phyloP scores from a whole-genome alignment of 2,113 vertebrate species.

The Prolemur simus region DNA sequence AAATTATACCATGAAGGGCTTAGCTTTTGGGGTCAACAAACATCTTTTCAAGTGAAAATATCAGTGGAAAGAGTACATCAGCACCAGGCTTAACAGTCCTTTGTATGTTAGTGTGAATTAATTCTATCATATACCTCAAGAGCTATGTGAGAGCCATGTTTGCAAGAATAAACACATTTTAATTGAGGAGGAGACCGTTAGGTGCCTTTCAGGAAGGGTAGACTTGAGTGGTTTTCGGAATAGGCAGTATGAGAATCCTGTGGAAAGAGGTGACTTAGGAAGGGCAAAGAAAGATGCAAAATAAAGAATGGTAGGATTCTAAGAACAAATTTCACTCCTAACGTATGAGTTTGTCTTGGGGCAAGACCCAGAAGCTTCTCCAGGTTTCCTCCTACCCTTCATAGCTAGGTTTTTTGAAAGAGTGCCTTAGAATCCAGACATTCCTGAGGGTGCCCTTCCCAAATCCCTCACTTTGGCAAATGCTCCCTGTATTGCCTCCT shows the following conservation, averaged over 20 bases:
- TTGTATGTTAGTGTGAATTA: not conserved
- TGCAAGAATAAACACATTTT: conserved; percentile 17
- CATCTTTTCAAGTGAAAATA: not conserved
- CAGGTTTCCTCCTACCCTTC: not conserved
- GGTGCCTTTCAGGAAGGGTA: not conserved
- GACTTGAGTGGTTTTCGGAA: not conserved
- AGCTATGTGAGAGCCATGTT: not conserved
- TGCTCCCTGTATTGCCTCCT: not conserved
- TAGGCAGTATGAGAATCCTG: not conserved
- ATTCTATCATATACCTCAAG: not conserved
- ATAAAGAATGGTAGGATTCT: not conserved
- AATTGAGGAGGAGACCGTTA: not conserved
- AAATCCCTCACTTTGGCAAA: not conserved
- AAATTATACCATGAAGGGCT: not conserved
- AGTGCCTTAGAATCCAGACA: not conserved
- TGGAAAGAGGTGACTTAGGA: not conserved
- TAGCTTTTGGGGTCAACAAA: not conserved
- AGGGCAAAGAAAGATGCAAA: not conserved
- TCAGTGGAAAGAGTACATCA: not conserved
- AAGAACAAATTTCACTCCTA: not conserved
- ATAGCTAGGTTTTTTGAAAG: not conserved
- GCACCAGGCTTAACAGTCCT: not conserved
- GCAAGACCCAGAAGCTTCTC: not conserved
- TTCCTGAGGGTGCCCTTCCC: not conserved
- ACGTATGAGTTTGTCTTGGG: not conserved